Base-by-base conservation (phyloP, 1,140 invertebrate species). In the Drosophila littoralis region DNA sequence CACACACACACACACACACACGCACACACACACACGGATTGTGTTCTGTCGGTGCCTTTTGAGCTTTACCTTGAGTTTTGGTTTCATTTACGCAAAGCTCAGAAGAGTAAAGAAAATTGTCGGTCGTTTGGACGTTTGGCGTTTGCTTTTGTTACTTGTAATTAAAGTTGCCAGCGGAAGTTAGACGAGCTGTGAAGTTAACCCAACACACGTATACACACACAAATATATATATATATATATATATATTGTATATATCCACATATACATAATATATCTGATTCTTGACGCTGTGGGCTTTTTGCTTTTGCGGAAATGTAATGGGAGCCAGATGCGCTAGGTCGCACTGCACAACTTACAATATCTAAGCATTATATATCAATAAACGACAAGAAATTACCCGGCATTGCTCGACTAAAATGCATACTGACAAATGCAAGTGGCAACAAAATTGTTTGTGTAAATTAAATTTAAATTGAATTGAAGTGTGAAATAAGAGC, bases 101-200 rank as follows among this genome's bases (percentile, higher is more conserved):
- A 46, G 42, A 52, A 38, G n/a, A 69, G 43, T 48, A 50, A 74
- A 86, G 83, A 86, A 88, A 82, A 86, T 74, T 64, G 79, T 75
- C 67, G 68, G 75, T 63, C 74, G 60, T 68, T 51, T 46, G 59
- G 48, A 35, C 54, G 54, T 52, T 72, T 58, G 55, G 59, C 38
- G 45, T 38, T 67, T 48, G 45, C 43, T 66, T 57, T 69, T 68
- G 58, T 75, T 70, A 43, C 59, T 81, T 83, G 84, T 88, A 88
- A 86, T 86, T 83, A 88, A 82, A 86, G 83, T 88, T 69, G 66
- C 60, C 83, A 86, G 79, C 82, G 82, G 82, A 86, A 86, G 83
- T 86, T 78, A 74, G 72, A 48, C 72, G 83, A 83, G 79, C 83
- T 86, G 83, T 88, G 82, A 88, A 88, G 79, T 82, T 72, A 67